These are phyloP conservation scores for Saccostrea glomerata DNA, from an alignment of 1,140 invertebrate species.

Conservation along the genomic window DNA sequence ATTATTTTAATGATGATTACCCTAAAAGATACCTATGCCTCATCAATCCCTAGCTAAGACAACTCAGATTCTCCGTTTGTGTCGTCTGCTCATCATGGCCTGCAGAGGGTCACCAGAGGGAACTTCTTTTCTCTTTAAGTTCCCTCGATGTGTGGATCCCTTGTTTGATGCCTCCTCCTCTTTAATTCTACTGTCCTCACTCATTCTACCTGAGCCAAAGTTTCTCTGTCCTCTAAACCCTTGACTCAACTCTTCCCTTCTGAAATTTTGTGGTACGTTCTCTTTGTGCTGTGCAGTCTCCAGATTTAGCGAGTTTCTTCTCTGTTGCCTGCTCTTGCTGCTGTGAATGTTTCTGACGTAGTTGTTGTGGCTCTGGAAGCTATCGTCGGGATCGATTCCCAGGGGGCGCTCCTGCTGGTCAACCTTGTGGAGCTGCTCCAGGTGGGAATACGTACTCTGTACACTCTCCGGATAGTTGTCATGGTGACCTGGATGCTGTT, in stretches of 20 bases:
- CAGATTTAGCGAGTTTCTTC: not conserved
- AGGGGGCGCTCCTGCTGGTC: not conserved
- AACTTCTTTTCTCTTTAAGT: not conserved
- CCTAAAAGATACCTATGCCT: too few species aligned
- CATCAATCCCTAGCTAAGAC: too few species aligned
- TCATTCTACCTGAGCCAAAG: not conserved
- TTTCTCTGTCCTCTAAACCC: not conserved
- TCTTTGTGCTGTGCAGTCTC: not conserved
- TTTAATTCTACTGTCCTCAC: not conserved
- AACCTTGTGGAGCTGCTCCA: not conserved
- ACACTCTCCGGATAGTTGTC: not conserved
- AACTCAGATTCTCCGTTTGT: not conserved
- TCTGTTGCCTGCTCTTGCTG: not conserved
- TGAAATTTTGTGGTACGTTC: not conserved
- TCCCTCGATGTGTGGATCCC: not conserved
- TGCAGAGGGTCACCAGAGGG: not conserved
- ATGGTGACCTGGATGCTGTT: not conserved
- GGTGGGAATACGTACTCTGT: not conserved
- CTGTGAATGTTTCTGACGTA: not conserved
- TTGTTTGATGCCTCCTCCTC: not conserved
- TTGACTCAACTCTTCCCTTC: not conserved
- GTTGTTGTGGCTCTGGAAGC: not conserved
- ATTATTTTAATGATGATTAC: too few species aligned
- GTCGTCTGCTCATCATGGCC: slow-evolving; percentile 11
- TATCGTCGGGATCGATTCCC: not conserved